A percentile compares a stretch with the other conserved stretches of the same genome.
These are phyloP conservation scores for Telmatochromis bifrenatus DNA, from an alignment of 2,113 vertebrate genomes.

Conservation along the genomic window DNA sequence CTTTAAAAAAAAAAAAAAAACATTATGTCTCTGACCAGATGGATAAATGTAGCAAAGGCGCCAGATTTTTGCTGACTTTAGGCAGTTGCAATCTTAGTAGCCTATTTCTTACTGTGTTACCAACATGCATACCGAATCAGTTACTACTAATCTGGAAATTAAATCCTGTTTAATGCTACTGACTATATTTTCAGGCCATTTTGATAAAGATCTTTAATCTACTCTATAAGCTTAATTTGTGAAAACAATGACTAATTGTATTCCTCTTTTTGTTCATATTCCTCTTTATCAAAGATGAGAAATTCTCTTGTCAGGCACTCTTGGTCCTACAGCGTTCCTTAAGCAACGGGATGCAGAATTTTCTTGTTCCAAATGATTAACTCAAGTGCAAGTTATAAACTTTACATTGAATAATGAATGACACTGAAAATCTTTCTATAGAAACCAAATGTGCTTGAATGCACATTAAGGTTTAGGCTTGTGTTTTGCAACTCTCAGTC, in stretches of 20 bases:
- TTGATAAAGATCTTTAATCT: not conserved
- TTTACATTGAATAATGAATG: not conserved
- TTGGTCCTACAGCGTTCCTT: not conserved
- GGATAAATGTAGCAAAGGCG: not conserved
- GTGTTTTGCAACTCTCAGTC: not conserved
- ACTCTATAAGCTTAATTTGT: not conserved
- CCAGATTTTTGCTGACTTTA: not conserved
- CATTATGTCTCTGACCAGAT: not conserved
- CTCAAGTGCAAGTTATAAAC: not conserved
- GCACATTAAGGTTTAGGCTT: not conserved
- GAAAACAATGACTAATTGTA: not conserved
- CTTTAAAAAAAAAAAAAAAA: accelerated
- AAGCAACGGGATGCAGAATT: not conserved
- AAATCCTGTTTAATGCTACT: not conserved
- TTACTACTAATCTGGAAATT: not conserved
- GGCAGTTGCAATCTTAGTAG: not conserved
- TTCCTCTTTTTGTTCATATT: not conserved
- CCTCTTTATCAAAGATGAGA: not conserved
- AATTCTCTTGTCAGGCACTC: not conserved
- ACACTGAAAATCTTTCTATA: not conserved
- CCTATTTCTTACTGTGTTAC: not conserved
- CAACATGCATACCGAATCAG: not conserved
- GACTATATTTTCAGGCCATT: not conserved
- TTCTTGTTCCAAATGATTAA: not conserved
- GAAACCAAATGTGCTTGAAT: not conserved